Evolutionary conservation across 2,113 vertebrate genomes (phyloP), one percentile per base, ranked within the genome.

Genomic region (Pelobates fuscus): DNA sequence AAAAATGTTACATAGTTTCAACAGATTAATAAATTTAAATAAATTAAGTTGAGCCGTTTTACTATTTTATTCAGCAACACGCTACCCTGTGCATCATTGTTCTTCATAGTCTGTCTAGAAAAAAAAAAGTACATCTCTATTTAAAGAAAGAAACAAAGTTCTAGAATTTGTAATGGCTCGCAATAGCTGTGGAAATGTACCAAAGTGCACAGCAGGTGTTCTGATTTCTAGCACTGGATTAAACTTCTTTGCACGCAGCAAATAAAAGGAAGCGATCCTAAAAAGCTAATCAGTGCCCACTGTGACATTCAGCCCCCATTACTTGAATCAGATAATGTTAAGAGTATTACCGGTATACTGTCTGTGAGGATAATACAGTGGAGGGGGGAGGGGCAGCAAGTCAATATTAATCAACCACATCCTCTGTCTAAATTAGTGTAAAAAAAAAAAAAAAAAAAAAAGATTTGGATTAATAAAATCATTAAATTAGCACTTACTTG

Each of bases 201-300:
- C 86, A 81, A 79, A 18, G 25, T 82, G 78, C 88, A 77, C 89
- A 87, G 86, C 86, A 82, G 88, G 91, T 82, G 0, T 79, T 70
- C 86, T 87, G 82, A 86, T 88, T 82, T 83, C 79, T 80, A 86
- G 85, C 84, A 86, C 86, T 82, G 86, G 88, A 91, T 92, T 91
- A 92, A 88, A 85, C 80, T 80, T 88, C 86, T 88, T 82, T 84
- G 81, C 86, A 86, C 89, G 86, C 80, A 89, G 80, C 21, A 25
- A 90, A 90, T 89, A 90, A 72, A 90, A 90, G 84, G 86, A 87
- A 77, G 82, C 78, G 84, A 90, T 89, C 90, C 90, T 86, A 91
- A 91, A 91, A 90, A 92, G 87, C 89, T 90, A 89, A 91, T 91
- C 90, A 92, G 86, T 84, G 75, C 89, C 91, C 86, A 89, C 90